These are phyloP conservation scores for Anguilla rostrata DNA, from an alignment of 2,113 vertebrate species.

Conservation along the genomic window DNA sequence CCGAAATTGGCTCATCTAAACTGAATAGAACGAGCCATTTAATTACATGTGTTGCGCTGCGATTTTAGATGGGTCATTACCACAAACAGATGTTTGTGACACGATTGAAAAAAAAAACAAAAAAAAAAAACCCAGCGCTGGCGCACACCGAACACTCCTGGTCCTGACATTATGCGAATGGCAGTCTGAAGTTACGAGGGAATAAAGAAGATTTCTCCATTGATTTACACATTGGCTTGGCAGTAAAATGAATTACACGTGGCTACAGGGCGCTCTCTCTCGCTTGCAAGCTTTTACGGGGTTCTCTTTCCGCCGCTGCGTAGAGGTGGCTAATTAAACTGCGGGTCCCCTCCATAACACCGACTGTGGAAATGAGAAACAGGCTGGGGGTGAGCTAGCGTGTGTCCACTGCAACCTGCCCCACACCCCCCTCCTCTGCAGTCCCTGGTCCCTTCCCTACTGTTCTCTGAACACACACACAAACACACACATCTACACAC, in stretches of 20 bases:
- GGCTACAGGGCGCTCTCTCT: slow-evolving; percentile 40
- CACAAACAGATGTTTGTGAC: slow-evolving; percentile 10
- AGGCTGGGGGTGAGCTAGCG: not conserved
- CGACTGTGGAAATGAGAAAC: slow-evolving; percentile 40
- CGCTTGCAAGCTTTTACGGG: slow-evolving; percentile 53
- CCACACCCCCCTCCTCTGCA: not conserved
- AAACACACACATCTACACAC: no score
- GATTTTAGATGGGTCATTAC: slow-evolving; percentile 16
- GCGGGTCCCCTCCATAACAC: slow-evolving; percentile 34
- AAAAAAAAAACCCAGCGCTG: slow-evolving; percentile 35
- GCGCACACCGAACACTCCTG: slow-evolving; percentile 48
- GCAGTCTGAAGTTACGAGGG: slow-evolving; percentile 61
- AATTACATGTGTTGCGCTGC: not conserved
- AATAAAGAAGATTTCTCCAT: slow-evolving; percentile 69
- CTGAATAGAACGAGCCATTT: not conserved
- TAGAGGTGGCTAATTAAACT: slow-evolving; percentile 65
- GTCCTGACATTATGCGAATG: slow-evolving; percentile 62
- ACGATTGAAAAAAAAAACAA: not conserved
- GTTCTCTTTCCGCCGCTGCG: slow-evolving; percentile 51
- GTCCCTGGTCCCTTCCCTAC: not conserved
- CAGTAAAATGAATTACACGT: slow-evolving; percentile 53
- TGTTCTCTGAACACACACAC: no score
- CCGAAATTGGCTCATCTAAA: slow-evolving; percentile 2
- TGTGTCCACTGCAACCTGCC: not conserved
- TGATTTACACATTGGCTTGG: slow-evolving; percentile 56